These are phyloP conservation scores for Crepidodera aurea DNA, from an alignment of 2,888 invertebrate genomes.

Conservation along the genomic window DNA sequence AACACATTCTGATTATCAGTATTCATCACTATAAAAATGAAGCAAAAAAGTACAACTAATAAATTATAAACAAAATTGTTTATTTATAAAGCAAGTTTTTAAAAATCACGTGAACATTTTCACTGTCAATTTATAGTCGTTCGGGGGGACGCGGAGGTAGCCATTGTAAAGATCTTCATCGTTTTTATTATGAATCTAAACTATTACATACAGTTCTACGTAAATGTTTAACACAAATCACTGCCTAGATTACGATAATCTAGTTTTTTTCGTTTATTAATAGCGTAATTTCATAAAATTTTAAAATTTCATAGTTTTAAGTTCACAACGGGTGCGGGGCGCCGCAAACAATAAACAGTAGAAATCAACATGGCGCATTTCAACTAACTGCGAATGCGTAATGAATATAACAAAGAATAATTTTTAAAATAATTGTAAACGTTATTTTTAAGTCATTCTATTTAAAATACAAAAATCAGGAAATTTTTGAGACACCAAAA, in stretches of 20 bases:
- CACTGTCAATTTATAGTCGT: constrained; percentile 71
- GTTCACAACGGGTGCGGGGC: constrained; percentile 58
- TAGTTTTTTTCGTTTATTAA: constrained; percentile 27
- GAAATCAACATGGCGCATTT: constrained; percentile 58
- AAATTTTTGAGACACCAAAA: background rate
- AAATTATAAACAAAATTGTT: constrained; percentile 14
- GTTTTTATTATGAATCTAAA: constrained; percentile 39
- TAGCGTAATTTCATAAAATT: constrained; percentile 42
- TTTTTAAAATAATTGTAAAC: constrained; percentile 6
- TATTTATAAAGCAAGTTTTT: constrained; percentile 21
- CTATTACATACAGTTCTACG: constrained; percentile 1
- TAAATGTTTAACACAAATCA: constrained; percentile 31
- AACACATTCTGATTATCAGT: constrained; percentile 66
- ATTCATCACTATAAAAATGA: constrained; percentile 55
- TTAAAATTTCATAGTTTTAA: constrained; percentile 45
- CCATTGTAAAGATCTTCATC: constrained; percentile 47
- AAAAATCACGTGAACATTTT: constrained; percentile 62
- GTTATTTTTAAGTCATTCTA: background rate
- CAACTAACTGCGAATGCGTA: constrained; percentile 21
- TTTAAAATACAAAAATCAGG: background rate
- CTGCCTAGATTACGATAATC: constrained; percentile 17
- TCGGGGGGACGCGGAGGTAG: constrained; percentile 63
- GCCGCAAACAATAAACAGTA: constrained; percentile 62
- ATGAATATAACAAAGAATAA: constrained; percentile 23
- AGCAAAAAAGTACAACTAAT: constrained; percentile 1